Conservation (phyloP, 2,888 invertebrate genomes). For the Hypomecis punctinalis region DNA sequence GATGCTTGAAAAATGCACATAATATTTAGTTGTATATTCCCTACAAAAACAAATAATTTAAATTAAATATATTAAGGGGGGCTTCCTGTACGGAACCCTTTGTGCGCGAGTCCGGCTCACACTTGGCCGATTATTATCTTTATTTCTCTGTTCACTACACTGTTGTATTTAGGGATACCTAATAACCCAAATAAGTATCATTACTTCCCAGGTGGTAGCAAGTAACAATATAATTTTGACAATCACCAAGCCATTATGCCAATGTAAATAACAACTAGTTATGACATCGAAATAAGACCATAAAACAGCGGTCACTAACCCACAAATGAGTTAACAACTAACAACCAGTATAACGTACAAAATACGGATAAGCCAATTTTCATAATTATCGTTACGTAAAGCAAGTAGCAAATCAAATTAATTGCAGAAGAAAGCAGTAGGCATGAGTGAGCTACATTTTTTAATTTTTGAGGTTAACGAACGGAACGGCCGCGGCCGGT, state of each 20-base stretch:
- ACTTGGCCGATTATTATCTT: too few relatives aligned
- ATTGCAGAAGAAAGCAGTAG: constrained; percentile 52
- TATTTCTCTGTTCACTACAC: too few relatives aligned
- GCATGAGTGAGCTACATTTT: constrained; percentile 35
- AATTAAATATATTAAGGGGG: too few relatives aligned
- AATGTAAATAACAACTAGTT: constrained; percentile 9
- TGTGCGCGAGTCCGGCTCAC: too few relatives aligned
- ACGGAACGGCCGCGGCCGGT: constrained; percentile 48
- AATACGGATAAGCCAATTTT: constrained; percentile 25
- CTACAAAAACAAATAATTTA: too few relatives aligned
- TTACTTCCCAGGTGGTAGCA: too few relatives aligned
- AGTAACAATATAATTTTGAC: background rate
- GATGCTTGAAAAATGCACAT: too few relatives aligned
- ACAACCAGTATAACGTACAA: constrained; percentile 17
- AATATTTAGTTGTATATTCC: too few relatives aligned
- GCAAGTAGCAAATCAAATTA: constrained; percentile 49
- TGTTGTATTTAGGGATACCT: too few relatives aligned
- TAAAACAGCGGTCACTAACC: constrained; percentile 9
- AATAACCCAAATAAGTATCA: too few relatives aligned
- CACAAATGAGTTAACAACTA: constrained; percentile 11
- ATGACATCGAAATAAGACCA: constrained; percentile 5
- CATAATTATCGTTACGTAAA: constrained; percentile 42
- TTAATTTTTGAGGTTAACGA: constrained; percentile 54
- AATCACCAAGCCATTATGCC: background rate
- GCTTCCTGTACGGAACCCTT: too few relatives aligned